phyloP scores from a whole-genome alignment of 1,140 invertebrate species.

The Plutomurus gul region DNA sequence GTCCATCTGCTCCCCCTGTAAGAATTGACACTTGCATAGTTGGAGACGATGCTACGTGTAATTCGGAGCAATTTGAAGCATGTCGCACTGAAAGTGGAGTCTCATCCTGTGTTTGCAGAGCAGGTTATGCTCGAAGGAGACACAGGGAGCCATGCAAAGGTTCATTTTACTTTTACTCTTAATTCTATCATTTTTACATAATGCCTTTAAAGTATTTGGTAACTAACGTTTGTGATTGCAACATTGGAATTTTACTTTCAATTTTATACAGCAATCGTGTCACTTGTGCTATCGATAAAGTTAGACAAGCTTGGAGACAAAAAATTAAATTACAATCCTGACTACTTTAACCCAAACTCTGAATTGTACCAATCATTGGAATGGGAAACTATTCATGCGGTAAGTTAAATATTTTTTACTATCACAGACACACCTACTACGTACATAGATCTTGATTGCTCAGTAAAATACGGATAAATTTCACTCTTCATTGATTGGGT shows the following conservation, averaged over 20 bases:
- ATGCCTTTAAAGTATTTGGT: too few relatives aligned
- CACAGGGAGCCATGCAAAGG: conserved; percentile 79
- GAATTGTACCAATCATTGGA: conserved; percentile 79
- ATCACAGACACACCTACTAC: background rate
- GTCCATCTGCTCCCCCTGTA: conserved; percentile 47
- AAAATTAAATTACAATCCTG: conserved; percentile 73
- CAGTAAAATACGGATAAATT: background rate
- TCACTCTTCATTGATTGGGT: background rate
- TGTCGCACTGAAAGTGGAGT: conserved; percentile 86
- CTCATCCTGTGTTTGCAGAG: conserved; percentile 87
- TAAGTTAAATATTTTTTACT: conserved; percentile 62
- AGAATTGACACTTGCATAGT: conserved; percentile 93
- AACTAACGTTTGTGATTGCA: background rate
- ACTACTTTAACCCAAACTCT: conserved; percentile 73
- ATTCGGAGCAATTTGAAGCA: conserved; percentile 80
- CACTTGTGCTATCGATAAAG: conserved; percentile 76
- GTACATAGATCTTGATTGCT: background rate
- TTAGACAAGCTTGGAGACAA: conserved; percentile 82
- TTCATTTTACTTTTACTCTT: too few relatives aligned
- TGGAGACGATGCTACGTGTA: conserved; percentile 89
- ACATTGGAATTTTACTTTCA: background rate
- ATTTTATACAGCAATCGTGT: conserved; percentile 65
- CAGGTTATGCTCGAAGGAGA: conserved; percentile 77
- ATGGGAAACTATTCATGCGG: conserved; percentile 80
- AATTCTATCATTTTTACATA: too few relatives aligned